phyloP scores from a whole-genome alignment of 2,797 vertebrate genomes.

The Silurus lanzhouensis region DNA sequence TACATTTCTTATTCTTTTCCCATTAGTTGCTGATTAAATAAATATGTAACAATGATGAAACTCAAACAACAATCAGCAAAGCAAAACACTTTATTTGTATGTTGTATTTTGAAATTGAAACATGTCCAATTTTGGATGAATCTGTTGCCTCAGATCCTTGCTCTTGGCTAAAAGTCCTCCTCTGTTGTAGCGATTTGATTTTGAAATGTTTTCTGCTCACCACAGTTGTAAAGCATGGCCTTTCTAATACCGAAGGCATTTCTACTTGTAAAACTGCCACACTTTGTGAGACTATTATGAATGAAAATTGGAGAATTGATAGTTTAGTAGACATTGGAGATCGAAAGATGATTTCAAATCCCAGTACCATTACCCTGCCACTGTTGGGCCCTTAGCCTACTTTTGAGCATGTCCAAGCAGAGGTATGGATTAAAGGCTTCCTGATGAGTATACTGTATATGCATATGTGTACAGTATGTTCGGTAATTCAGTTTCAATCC shows the following conservation, averaged over 20 bases:
- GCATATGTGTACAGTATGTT: background rate
- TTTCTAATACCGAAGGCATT: background rate
- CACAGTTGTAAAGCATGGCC: background rate
- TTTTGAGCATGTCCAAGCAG: background rate
- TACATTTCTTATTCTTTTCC: background rate
- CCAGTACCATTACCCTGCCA: too few species aligned
- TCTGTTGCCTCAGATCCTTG: background rate
- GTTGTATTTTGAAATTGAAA: background rate
- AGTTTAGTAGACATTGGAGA: too few species aligned
- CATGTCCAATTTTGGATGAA: background rate
- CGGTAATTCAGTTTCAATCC: conserved; percentile 30
- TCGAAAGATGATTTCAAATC: too few species aligned
- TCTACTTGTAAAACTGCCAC: background rate
- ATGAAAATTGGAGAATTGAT: too few species aligned
- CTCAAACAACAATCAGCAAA: background rate
- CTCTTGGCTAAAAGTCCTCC: background rate
- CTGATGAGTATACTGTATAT: background rate
- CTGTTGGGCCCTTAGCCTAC: too few species aligned
- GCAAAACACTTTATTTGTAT: background rate
- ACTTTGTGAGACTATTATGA: background rate
- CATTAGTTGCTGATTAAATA: background rate
- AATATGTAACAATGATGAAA: background rate
- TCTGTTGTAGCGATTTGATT: background rate
- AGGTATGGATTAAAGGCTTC: background rate
- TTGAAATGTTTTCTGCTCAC: background rate